These are phyloP conservation scores for Latrodectus hesperus DNA, from an alignment of 2,888 invertebrate genomes.

Conservation along the genomic window DNA sequence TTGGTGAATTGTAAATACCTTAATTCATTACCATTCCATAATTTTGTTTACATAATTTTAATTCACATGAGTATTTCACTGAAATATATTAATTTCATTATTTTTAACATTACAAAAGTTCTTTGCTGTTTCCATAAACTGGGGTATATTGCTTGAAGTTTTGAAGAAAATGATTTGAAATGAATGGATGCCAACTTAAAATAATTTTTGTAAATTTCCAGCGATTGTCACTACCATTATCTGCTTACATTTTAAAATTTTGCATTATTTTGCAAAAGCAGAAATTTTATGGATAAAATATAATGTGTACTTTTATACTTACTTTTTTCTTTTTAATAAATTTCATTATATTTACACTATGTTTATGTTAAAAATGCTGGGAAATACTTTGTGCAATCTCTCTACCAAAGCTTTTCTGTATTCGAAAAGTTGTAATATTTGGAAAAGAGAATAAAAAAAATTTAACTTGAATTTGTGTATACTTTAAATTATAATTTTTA, in stretches of 20 bases:
- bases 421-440: neutral
- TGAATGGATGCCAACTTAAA: too few species aligned
- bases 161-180: too few species aligned
- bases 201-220: too few species aligned
- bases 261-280: neutral
- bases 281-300: neutral
- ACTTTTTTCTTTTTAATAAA: neutral
- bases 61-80: neutral
- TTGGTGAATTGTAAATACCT: constrained; percentile 74
- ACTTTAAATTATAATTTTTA: too few species aligned
- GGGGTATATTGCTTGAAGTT: too few species aligned
- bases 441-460: too few species aligned
- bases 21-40: neutral
- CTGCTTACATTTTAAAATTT: neutral
- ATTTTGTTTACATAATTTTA: neutral
- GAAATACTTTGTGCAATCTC: neutral
- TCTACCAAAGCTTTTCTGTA: neutral
- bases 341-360: too few species aligned
- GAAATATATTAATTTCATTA: neutral
- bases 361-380: neutral
- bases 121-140: too few species aligned
- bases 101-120: too few species aligned
- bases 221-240: too few species aligned
- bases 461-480: too few species aligned
- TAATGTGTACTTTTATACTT: neutral